These are phyloP conservation scores for Agapornis roseicollis DNA, from an alignment of 2,113 vertebrate species.

Conservation along the genomic window DNA sequence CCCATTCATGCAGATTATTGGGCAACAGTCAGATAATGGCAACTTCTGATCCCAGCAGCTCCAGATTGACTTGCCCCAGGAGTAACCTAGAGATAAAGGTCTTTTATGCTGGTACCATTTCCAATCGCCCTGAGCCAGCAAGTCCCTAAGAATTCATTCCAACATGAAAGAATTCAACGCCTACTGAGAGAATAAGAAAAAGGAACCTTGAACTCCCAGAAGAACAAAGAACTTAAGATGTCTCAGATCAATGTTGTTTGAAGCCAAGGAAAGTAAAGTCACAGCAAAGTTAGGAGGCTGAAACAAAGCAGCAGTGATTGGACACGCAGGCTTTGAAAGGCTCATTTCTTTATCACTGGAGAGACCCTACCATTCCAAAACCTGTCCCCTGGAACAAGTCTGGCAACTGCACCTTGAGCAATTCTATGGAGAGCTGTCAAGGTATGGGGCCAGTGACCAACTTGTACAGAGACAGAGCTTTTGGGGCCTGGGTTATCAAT, in stretches of 20 bases:
- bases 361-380: background rate
- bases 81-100: constrained; percentile 19
- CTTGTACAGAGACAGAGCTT: background rate
- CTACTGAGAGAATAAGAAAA: constrained; percentile 51
- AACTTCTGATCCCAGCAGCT: background rate
- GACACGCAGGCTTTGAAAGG: constrained; percentile 32
- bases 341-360: background rate
- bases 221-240: constrained; percentile 56
- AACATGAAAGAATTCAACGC: constrained; percentile 31
- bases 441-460: background rate
- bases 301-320: constrained; percentile 51
- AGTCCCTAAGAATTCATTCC: constrained; percentile 39
- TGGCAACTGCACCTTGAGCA: background rate
- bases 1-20: background rate
- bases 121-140: background rate
- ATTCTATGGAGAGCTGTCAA: background rate
- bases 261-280: constrained; percentile 51
- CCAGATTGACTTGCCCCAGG: background rate
- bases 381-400: background rate
- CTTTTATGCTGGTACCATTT: background rate
- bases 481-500: background rate
- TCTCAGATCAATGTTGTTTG: constrained; percentile 55
- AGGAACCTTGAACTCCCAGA: constrained; percentile 55
- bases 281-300: constrained; percentile 61
- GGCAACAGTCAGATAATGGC: background rate